These are phyloP conservation scores for Julus scandinavius DNA, from an alignment of 2,888 invertebrate genomes.

Conservation along the genomic window DNA sequence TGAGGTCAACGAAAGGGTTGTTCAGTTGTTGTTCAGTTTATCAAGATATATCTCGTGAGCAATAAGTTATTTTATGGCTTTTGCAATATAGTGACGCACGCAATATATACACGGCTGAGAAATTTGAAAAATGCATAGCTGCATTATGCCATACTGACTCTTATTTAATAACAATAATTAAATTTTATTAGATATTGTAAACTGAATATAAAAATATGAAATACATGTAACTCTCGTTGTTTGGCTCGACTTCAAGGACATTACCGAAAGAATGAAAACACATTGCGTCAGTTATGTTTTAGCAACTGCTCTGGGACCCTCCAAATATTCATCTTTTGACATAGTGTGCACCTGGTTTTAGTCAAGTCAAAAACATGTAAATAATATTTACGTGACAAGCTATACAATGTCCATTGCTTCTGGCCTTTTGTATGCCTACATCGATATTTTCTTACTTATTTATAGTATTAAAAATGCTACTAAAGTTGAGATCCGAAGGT, in stretches of 20 bases:
- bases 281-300: neutral
- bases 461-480: too few relatives aligned
- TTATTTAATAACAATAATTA: neutral
- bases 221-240: neutral
- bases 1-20: slow-evolving; percentile 39
- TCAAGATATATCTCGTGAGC: neutral
- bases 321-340: neutral
- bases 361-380: neutral
- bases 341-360: neutral
- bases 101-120: neutral
- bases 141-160: neutral
- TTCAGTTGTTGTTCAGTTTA: slow-evolving; percentile 11
- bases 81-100: slow-evolving; percentile 8
- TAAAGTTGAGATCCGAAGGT: too few relatives aligned
- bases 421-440: too few relatives aligned
- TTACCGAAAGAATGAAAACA: neutral
- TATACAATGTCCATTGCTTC: too few relatives aligned
- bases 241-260: neutral
- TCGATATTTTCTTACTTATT: too few relatives aligned
- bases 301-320: neutral
- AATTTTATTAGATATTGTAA: neutral
- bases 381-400: neutral
- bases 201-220: neutral
- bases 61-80: slow-evolving; percentile 31
- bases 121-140: neutral